Evolutionary conservation across 2,888 invertebrate species (phyloP), one percentile per base, ranked within the genome.

Genomic region (Diplazon laetatorius): DNA sequence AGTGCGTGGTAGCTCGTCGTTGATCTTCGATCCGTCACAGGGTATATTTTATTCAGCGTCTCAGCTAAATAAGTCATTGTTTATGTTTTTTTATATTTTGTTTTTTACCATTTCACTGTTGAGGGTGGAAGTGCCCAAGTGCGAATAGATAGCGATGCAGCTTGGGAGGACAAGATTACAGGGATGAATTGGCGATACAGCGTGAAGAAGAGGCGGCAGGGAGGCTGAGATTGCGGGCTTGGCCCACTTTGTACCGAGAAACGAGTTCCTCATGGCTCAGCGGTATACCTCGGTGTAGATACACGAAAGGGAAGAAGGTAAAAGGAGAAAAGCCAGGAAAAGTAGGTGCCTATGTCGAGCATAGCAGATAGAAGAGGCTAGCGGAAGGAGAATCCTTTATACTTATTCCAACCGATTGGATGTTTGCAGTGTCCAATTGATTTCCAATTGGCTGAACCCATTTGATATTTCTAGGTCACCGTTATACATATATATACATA

Each of bases 371-470:
- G 46, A 76, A 57, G n/a, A n/a, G 55, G 50, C 57, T 14, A 42
- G 25, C 37, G 16, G 35, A 12, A 42, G 57, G 48, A 66, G 60
- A 66, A 71, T 76, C 59, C 66, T 70, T 70, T 68, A 73, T 78
- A 73, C 71, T 82, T 73, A 76, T 80, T 80, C 76, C 81, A 72
- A 59, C 69, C 78, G 76, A 82, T 81, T 78, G 78, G 70, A 57
- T 70, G 80, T 80, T 82, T 76, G 78, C 65, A 70, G 78, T 80
- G 73, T 69, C 65, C 73, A 78, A 81, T 81, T 80, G 77, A 76
- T 77, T 80, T 81, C 69, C 76, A 57, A 81, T 78, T 78, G 78
- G 69, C 65, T 70, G 77, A 60, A 69, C 78, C 72, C 50, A 70
- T 78, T 77, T 68, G 42, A 77, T 75, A 77, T 81, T 81, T 78